phyloP scores from a whole-genome alignment of 2,888 invertebrate species.

The Lasioglossum vierecki region DNA sequence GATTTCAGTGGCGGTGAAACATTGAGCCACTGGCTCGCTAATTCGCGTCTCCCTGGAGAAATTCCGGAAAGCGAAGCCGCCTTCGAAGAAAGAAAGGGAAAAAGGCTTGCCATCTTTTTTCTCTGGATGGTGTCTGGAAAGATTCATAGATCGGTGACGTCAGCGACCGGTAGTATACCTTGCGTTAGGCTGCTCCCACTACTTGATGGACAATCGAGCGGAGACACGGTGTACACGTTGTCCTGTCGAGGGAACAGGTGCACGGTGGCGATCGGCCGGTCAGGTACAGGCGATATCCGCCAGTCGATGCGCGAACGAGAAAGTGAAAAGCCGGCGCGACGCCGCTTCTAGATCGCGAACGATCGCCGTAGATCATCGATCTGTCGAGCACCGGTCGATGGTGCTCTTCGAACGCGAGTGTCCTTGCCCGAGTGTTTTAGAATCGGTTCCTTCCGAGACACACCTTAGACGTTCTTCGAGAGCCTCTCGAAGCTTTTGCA shows the following conservation, averaged over 20 bases:
- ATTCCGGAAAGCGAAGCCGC: neutral
- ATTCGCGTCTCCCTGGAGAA: neutral
- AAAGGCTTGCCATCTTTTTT: neutral
- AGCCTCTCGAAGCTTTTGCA: neutral
- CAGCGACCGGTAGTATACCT: constrained; percentile 29
- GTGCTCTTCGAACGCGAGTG: constrained; percentile 21
- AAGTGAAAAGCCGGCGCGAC: constrained; percentile 66
- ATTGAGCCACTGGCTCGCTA: neutral
- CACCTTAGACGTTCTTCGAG: no score
- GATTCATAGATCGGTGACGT: constrained; percentile 53
- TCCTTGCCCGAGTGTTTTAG: neutral
- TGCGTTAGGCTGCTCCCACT: constrained; percentile 63
- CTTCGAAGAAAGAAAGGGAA: neutral
- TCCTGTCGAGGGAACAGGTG: constrained; percentile 70
- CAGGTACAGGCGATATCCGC: constrained; percentile 63
- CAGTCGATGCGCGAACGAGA: constrained; percentile 71
- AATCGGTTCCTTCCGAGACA: neutral
- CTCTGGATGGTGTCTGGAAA: neutral
- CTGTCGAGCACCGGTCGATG: constrained; percentile 8
- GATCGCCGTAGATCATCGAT: constrained; percentile 9
- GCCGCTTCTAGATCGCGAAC: constrained; percentile 28
- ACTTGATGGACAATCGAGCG: constrained; percentile 52
- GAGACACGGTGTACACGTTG: constrained; percentile 55
- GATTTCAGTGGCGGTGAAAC: neutral
- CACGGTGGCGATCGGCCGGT: constrained; percentile 67